Percentiles rank a stretch among this genome's conserved stretches.
Evolutionary conservation across 2,113 vertebrate genomes (phyloP).

Genomic region (Collichthys lucidus): DNA sequence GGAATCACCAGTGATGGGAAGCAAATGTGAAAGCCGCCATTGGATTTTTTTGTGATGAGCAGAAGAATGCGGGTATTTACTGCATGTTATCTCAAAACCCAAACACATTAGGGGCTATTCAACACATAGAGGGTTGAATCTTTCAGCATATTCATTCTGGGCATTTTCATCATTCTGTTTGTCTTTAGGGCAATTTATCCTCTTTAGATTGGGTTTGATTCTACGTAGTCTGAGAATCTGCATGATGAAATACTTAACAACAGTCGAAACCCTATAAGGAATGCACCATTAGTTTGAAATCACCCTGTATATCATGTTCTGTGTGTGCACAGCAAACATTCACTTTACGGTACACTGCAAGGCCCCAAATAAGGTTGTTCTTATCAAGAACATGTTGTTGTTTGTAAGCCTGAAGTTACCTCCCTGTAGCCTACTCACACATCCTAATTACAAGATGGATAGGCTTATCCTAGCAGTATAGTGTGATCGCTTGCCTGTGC

Average conservation of each 20-base stretch:
- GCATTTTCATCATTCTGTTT: conserved; percentile 76
- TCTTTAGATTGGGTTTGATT: conserved; percentile 76
- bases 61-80: conserved; percentile 76
- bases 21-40: conserved; percentile 81
- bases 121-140: conserved; percentile 71
- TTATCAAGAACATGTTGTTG: conserved; percentile 50
- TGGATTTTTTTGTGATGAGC: conserved; percentile 70
- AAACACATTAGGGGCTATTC: conserved; percentile 83
- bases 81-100: conserved; percentile 79
- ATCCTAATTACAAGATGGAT: conserved; percentile 76
- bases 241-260: conserved; percentile 79
- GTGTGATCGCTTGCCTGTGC: conserved; percentile 66
- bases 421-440: conserved; percentile 70
- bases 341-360: conserved; percentile 27
- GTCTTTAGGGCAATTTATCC: conserved; percentile 78
- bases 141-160: conserved; percentile 70
- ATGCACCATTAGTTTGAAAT: conserved; percentile 62
- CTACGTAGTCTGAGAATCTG: conserved; percentile 64
- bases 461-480: conserved; percentile 53
- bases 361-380: conserved; percentile 37
- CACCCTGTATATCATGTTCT: conserved; percentile 26
- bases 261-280: conserved; percentile 67
- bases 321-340: conserved; percentile 30
- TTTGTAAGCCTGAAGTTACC: conserved; percentile 62
- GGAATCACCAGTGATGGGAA: conserved; percentile 76